Base-by-base conservation (phyloP, 2,113 vertebrate genomes). In the Scomber japonicus region DNA sequence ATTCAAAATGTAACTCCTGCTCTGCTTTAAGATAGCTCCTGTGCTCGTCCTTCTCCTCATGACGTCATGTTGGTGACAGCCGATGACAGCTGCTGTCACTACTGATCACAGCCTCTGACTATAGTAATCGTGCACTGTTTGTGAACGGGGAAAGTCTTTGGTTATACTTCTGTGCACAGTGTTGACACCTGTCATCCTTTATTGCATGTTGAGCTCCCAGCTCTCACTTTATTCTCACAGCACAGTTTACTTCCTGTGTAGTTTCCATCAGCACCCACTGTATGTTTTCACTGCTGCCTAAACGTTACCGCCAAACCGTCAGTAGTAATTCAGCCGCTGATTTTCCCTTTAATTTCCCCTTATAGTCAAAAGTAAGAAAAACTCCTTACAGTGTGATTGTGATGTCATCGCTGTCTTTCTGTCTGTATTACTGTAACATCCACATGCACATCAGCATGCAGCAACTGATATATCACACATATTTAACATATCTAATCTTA, bases 201-300 rank as follows among this genome's bases (percentile, higher is more conserved):
- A 50, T 57, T 72, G 21, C 31, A 31, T 2, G 19, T 60, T 51
- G 9, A 56, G 59, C 46, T 60, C 65, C 40, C 69, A 64, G 30
- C 51, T 63, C 50, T 85, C 3, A 48, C 54, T 40, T 62, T 51
- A 21, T 56, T 80, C 15, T 71, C 30, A 53, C 45, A 53, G 5
- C 40, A 55, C 51, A 10, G 69, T 57, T 82, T 60, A 55, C 79
- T 85, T 84, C 79, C 82, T 88, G 46, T 82, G 75, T 63, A 65
- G 44, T 84, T 82, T 79, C 75, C 75, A 75, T 84, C 53, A 53
- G 35, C 71, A 35, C 69, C 73, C 81, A 78, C 78, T 62, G 21
- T 67, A 49, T 75, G 49, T 74, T 61, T 82, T 76, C 53, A 55
- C 40, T 62, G 31, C 61, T 63, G 65, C 71, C 2, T 67, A 30